Evolutionary conservation across 2,888 invertebrate genomes (phyloP).

Genomic region (Andrena marginata): DNA sequence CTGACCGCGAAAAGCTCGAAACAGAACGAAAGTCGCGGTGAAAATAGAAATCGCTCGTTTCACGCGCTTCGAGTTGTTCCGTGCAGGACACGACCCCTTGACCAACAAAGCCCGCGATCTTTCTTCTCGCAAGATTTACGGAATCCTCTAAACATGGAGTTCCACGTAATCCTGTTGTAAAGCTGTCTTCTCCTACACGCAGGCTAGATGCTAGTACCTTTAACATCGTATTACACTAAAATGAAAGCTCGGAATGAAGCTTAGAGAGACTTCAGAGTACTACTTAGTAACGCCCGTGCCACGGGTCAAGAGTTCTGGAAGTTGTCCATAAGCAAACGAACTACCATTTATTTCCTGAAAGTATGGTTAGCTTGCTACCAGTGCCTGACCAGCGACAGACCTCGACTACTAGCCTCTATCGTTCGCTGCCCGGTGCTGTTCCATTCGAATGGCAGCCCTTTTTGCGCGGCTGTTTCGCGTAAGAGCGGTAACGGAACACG

Average conservation of each 20-base stretch:
- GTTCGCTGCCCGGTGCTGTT: background rate
- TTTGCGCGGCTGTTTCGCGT: constrained; percentile 69
- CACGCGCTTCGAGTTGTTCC: background rate
- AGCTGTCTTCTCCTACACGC: too few relatives aligned
- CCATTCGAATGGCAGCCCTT: constrained; percentile 23
- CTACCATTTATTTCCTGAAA: too few relatives aligned
- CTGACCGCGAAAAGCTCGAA: constrained; percentile 9
- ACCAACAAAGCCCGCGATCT: background rate
- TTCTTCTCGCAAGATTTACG: background rate
- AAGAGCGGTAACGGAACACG: constrained; percentile 71
- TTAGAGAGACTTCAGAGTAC: background rate
- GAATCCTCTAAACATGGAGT: background rate
- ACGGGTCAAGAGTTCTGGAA: too few relatives aligned
- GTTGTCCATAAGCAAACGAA: too few relatives aligned
- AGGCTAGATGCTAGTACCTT: too few relatives aligned
- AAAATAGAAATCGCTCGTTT: constrained; percentile 28
- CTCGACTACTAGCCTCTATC: background rate
- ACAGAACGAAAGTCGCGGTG: constrained; percentile 5
- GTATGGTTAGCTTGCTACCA: background rate
- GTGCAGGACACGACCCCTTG: background rate
- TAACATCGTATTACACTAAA: background rate
- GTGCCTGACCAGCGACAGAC: background rate
- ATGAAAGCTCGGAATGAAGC: constrained; percentile 2
- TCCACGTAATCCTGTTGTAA: background rate
- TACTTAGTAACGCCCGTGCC: too few relatives aligned